These are phyloP conservation scores for Cyphomyrmex costatus DNA, from an alignment of 1,140 invertebrate genomes.

Conservation along the genomic window DNA sequence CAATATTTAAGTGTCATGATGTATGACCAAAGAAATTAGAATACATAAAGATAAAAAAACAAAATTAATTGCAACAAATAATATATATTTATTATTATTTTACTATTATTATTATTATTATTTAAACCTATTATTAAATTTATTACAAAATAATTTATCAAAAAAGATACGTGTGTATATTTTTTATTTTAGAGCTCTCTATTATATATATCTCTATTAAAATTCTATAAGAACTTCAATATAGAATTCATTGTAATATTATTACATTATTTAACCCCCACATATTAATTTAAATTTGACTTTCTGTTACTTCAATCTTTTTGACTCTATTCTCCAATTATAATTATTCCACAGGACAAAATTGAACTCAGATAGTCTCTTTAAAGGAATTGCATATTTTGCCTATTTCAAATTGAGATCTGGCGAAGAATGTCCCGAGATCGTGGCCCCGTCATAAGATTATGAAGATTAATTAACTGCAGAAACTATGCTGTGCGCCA, in stretches of 20 bases:
- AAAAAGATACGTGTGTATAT: no score
- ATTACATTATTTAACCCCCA: background rate
- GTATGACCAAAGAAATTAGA: background rate
- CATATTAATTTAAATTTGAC: background rate
- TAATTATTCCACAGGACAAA: constrained; percentile 29
- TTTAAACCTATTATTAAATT: background rate
- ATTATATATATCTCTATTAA: background rate
- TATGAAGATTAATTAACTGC: constrained; percentile 80
- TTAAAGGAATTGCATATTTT: constrained; percentile 47
- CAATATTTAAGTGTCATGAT: background rate
- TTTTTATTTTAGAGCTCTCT: background rate
- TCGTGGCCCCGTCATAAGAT: constrained; percentile 67
- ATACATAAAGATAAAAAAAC: constrained; percentile 2
- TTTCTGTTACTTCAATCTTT: background rate
- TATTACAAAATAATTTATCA: background rate
- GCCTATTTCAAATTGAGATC: constrained; percentile 55
- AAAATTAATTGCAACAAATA: background rate
- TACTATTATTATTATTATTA: no score
- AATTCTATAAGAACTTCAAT: background rate
- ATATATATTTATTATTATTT: no score
- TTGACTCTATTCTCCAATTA: constrained; percentile 28
- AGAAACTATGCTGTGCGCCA: constrained; percentile 65
- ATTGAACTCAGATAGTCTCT: constrained; percentile 10
- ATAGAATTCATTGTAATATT: background rate
- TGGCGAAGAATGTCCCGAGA: constrained; percentile 59